Evolutionary conservation across 2,888 invertebrate species (phyloP).

Genomic region (Gasteruption jaculator): DNA sequence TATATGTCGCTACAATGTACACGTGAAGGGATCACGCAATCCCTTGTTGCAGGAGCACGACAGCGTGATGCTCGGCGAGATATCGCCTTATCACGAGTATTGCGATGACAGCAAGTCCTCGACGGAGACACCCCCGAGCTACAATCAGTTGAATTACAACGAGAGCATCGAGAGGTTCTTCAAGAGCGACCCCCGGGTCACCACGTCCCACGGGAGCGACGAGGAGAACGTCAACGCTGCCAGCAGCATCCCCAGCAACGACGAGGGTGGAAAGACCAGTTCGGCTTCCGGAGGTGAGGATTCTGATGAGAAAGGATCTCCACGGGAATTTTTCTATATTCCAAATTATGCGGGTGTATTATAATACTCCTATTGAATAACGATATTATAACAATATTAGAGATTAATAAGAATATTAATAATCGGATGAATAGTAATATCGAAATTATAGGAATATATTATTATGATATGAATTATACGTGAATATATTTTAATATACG

Average conservation of each 20-base stretch:
- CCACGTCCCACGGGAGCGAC: slow-evolving; percentile 33
- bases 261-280: slow-evolving; percentile 32
- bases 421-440: too few relatives aligned
- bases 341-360: too few relatives aligned
- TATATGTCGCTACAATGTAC: slow-evolving; percentile 38
- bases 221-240: slow-evolving; percentile 37
- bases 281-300: slow-evolving; percentile 20
- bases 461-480: too few relatives aligned
- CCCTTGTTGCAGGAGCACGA: slow-evolving; percentile 64
- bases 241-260: slow-evolving; percentile 29
- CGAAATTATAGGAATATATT: too few relatives aligned
- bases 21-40: slow-evolving; percentile 47
- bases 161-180: slow-evolving; percentile 70
- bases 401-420: too few relatives aligned
- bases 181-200: slow-evolving; percentile 36
- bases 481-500: too few relatives aligned
- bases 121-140: slow-evolving; percentile 75
- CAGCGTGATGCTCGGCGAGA: slow-evolving; percentile 78
- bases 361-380: too few relatives aligned
- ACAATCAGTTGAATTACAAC: slow-evolving; percentile 81
- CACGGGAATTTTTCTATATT: too few relatives aligned
- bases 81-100: slow-evolving; percentile 79
- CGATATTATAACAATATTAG: too few relatives aligned
- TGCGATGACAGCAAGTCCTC: slow-evolving; percentile 76
- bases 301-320: too few relatives aligned